Evolutionary conservation across 2,888 invertebrate genomes (phyloP).

Genomic region (Pseudococcus viburni): DNA sequence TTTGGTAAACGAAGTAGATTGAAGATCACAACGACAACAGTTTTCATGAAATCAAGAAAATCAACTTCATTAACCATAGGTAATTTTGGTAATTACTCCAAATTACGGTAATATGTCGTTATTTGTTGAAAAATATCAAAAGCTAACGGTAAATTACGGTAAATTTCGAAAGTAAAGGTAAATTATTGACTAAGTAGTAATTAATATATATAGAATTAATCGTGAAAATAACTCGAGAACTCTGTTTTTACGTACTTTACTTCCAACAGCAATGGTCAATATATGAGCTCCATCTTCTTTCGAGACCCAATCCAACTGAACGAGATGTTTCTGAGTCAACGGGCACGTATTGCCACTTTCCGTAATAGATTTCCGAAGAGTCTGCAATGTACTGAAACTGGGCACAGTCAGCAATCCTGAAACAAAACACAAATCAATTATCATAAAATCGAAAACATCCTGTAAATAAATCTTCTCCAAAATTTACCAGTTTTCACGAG

Average conservation of each 20-base stretch:
- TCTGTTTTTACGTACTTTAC: constrained; percentile 74
- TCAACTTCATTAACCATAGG: too few species aligned
- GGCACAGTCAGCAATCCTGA: constrained; percentile 85
- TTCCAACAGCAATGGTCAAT: constrained; percentile 95
- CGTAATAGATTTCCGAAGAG: constrained; percentile 87
- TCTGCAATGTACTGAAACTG: constrained; percentile 91
- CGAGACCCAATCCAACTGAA: constrained; percentile 98
- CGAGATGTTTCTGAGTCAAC: constrained; percentile 90
- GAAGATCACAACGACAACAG: too few species aligned
- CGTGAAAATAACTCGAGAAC: too few species aligned
- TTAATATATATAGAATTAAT: too few species aligned
- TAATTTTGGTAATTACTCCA: too few species aligned
- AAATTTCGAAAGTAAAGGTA: background rate
- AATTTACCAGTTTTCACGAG: constrained; percentile 69
- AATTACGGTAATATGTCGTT: background rate
- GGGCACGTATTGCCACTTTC: constrained; percentile 94
- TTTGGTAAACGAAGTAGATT: too few species aligned
- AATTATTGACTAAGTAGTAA: background rate
- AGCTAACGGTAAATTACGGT: background rate
- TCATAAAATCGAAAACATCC: background rate
- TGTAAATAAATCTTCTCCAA: background rate
- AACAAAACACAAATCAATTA: background rate
- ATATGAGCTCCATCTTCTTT: constrained; percentile 99
- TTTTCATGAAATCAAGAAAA: too few species aligned
- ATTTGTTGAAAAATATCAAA: too few species aligned